phyloP scores from a whole-genome alignment of 1,140 invertebrate species.

The Zaprionus lachaisei region DNA sequence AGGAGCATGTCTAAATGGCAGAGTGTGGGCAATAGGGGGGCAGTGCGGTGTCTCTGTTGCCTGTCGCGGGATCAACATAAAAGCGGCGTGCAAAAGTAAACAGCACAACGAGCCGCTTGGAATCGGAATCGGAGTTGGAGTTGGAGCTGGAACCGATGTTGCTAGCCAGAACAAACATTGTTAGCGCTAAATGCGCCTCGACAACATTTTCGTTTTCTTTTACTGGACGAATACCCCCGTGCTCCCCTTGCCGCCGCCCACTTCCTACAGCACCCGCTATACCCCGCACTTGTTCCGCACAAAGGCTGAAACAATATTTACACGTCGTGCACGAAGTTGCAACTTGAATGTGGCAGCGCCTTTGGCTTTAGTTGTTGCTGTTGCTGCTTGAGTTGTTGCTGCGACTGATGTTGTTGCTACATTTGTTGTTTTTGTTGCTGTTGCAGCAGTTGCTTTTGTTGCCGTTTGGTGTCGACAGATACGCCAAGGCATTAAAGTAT shows the following conservation, averaged over 20 bases:
- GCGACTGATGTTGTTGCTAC: constrained; percentile 20
- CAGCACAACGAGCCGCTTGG: constrained; percentile 42
- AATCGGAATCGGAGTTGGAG: constrained; percentile 22
- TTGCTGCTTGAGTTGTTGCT: constrained; percentile 27
- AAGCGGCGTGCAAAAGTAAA: constrained; percentile 76
- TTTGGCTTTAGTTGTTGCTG: constrained; percentile 30
- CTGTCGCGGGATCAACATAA: constrained; percentile 72
- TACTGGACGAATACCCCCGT: not conserved
- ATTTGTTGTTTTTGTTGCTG: constrained; percentile 11
- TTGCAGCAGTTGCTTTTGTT: constrained; percentile 32
- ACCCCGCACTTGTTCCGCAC: not conserved
- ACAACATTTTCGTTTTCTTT: constrained; percentile 66
- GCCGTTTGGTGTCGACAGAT: constrained; percentile 72
- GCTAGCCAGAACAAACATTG: constrained; percentile 80
- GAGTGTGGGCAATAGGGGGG: not conserved
- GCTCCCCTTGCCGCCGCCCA: not conserved
- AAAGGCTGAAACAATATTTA: constrained; percentile 72
- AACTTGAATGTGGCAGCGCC: constrained; percentile 67
- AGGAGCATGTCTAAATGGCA: not conserved
- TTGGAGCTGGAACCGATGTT: constrained; percentile 46
- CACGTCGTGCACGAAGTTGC: constrained; percentile 76
- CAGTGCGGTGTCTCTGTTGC: constrained; percentile 6
- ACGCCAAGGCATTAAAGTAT: constrained; percentile 75
- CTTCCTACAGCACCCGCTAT: not conserved
- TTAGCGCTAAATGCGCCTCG: constrained; percentile 74